Conservation (phyloP, 2,888 invertebrate genomes). For the Drosophila infuscata region DNA sequence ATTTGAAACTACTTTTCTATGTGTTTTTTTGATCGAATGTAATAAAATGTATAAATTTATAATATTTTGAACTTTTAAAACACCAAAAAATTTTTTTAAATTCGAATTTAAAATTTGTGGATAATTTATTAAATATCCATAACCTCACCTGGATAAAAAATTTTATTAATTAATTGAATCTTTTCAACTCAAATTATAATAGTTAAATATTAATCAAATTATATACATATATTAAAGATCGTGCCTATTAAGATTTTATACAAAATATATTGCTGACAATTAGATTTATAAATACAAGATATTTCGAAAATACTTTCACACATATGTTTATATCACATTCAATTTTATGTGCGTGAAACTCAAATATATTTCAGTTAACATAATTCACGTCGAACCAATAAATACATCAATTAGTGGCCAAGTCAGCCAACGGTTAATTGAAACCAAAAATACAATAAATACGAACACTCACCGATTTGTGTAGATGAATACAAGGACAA, state of each 20-base stretch:
- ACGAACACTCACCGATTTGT: slow-evolving; percentile 45
- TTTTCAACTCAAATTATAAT: neutral
- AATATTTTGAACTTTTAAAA: neutral
- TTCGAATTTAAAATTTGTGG: neutral
- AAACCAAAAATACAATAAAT: slow-evolving; percentile 23
- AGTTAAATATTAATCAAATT: neutral
- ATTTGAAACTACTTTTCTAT: neutral
- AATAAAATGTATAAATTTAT: too few species aligned
- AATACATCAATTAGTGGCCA: slow-evolving; percentile 39
- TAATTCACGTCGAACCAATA: slow-evolving; percentile 9
- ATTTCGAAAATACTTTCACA: neutral
- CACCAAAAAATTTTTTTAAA: neutral
- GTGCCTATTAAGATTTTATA: too few species aligned
- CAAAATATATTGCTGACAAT: neutral
- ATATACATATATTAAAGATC: neutral
- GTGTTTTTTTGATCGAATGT: neutral
- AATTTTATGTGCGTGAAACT: neutral
- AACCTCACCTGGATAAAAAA: neutral
- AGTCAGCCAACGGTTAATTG: slow-evolving; percentile 17
- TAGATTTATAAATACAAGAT: neutral
- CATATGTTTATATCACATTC: neutral
- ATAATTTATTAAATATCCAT: neutral
- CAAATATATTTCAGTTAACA: slow-evolving; percentile 1
- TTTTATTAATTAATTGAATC: neutral
- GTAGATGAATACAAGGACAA: slow-evolving; percentile 13